Conservation (phyloP, 2,888 invertebrate genomes). For the Phymatocera aterrima region DNA sequence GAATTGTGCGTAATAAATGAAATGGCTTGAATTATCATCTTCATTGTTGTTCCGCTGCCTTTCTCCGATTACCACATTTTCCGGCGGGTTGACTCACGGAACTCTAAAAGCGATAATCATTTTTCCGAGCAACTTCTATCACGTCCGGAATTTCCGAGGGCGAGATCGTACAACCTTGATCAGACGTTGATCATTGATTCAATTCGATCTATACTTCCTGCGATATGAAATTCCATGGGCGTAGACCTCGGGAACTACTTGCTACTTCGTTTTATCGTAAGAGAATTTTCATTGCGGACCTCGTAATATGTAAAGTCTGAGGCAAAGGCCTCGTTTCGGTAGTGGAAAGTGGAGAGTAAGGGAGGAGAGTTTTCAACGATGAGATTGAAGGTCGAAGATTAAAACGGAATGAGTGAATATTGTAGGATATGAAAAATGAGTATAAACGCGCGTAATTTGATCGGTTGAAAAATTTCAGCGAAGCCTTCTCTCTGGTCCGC, state of each 20-base stretch:
- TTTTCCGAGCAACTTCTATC: neutral
- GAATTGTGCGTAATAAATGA: neutral
- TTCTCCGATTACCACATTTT: neutral
- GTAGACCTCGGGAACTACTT: neutral
- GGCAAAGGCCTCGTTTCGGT: neutral
- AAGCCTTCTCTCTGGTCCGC: neutral
- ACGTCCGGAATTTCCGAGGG: too few relatives aligned
- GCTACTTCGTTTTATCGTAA: neutral
- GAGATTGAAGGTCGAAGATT: constrained; percentile 15
- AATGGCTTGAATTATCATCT: neutral
- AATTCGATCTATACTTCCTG: neutral
- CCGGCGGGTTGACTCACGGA: neutral
- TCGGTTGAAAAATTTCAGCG: neutral
- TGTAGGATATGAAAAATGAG: constrained; percentile 32
- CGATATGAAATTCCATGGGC: neutral
- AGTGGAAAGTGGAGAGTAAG: neutral
- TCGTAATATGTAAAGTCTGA: neutral
- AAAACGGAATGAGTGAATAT: constrained; percentile 14
- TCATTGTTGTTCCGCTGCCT: neutral
- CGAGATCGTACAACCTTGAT: neutral
- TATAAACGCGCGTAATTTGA: constrained; percentile 36
- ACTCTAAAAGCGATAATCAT: neutral
- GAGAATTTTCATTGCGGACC: constrained; percentile 19
- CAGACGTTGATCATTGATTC: neutral
- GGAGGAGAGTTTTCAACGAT: neutral